Percentiles rank a stretch among this genome's conserved stretches.
phyloP scores from a whole-genome alignment of 2,888 invertebrate genomes.

The Nipponacmea schrenckii region DNA sequence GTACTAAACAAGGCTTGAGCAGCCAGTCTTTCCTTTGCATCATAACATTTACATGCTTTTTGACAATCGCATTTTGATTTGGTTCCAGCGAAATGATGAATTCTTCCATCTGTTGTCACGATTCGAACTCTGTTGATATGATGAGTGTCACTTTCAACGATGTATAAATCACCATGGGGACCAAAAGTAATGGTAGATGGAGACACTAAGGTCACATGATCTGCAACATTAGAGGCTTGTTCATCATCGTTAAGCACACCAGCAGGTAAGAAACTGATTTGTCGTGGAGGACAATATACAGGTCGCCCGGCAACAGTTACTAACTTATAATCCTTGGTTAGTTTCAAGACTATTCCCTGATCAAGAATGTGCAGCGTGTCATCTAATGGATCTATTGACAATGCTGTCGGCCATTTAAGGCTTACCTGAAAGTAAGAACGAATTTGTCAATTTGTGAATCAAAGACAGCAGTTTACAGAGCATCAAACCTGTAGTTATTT shows the following conservation, averaged over 20 bases:
- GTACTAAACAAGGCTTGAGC: constrained; percentile 94
- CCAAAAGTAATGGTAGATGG: constrained; percentile 91
- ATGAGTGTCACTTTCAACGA: constrained; percentile 91
- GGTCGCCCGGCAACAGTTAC: constrained; percentile 95
- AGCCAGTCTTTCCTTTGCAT: constrained; percentile 75
- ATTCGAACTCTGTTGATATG: constrained; percentile 86
- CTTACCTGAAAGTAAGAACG: constrained; percentile 76
- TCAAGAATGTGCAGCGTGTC: constrained; percentile 95
- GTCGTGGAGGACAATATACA: constrained; percentile 87
- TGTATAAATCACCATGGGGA: constrained; percentile 89
- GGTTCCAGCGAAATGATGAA: constrained; percentile 91
- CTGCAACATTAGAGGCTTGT: constrained; percentile 72
- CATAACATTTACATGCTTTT: constrained; percentile 88
- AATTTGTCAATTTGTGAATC: background rate
- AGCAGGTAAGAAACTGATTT: constrained; percentile 66
- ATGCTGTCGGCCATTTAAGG: constrained; percentile 96
- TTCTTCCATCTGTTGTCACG: constrained; percentile 92
- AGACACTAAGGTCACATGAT: constrained; percentile 88
- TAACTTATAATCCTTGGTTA: constrained; percentile 85
- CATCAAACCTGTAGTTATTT: no score
- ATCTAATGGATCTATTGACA: constrained; percentile 92
- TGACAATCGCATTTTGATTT: constrained; percentile 73
- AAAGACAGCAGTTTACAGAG: background rate
- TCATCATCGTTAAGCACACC: constrained; percentile 61
- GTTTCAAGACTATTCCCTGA: constrained; percentile 83